Evolutionary conservation across 1,140 invertebrate genomes (phyloP), one percentile per base, ranked within the genome.

Genomic region (Achroia grisella): DNA sequence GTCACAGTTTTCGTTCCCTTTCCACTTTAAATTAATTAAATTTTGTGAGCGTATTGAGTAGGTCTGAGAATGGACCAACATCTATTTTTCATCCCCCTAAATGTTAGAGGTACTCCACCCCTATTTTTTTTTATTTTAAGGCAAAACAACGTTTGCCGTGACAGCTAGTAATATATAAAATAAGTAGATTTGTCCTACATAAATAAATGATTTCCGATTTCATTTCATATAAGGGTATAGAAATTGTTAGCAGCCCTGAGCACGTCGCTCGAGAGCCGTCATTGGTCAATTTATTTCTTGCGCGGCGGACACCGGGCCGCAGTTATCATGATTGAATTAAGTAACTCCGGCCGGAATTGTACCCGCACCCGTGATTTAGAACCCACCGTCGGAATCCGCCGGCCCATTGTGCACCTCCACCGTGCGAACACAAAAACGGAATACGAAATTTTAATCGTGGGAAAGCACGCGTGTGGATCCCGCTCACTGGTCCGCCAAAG

Each of bases 271-370:
- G 42, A 46, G 43, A 70, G 69, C 65, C 64, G 70, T 65, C 75
- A 72, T 71, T 73, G 78, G 70, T 78, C 75, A 82, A 82, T 82
- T 79, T 78, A 76, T 79, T 73, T 82, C 66, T 77, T 71, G 67
- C 71, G 50, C 17, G 17, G 17, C 17, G 17, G 17, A 2, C 17
- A 23, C 17, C 17, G 58, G 62, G 52, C 59, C 69, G 66, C 76
- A 74, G 72, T 83, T 78, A 83, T 78, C 74, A 68, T 70, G 79
- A 83, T 80, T 77, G 76, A 83, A 83, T 83, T 78, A 83, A 78
- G 66, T 61, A 68, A 72, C 48, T 62, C 61, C 49, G 56, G 34
- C 51, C 62, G 59, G 52, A 23, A 51, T 50, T 57, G 62, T 57
- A 58, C 35, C 59, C 59, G 55, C 36, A 30, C n/a, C n/a, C 52